Base-by-base conservation (phyloP, 1,140 invertebrate genomes). In the Lordiphosa stackelbergi region DNA sequence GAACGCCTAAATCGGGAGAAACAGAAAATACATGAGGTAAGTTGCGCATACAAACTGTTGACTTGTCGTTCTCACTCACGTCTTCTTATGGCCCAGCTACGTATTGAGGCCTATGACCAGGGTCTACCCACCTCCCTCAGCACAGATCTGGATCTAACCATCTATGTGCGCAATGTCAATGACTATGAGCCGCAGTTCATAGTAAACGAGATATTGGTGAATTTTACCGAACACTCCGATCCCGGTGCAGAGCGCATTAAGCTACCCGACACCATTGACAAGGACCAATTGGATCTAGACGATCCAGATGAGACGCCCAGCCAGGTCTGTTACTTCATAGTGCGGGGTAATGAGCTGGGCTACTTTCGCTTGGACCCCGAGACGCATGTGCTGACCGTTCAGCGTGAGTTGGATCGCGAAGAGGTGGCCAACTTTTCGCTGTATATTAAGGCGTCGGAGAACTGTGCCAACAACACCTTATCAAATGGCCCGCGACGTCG, bases 141-240 rank as follows among this genome's bases (percentile, higher is more conserved):
- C 49, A 94, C 94, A 0, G 95, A 97, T 87, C 88, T 97, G 5
- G 96, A 97, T 87, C 86, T 98, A 0, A 95, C 93, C n/a, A 93
- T 97, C 68, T 95, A 96, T 73, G 94, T 97, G 0, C 92, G 93
- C 36, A 96, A 97, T 87, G 93, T 97, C 0, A 95, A 97, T 87
- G 95, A 96, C 78, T 95, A 94, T 78, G 93, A 95, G 68, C 96
- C 96, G 0, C 92, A 95, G 66, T 98, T 98, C 88, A 88, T 94
- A 10, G 88, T 93, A n/a, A 92, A 93, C 65, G 89, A 92, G 42
- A 92, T 94, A 66, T 74, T 89, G 13, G 89, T 95, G 0, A 95
- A 95, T 87, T 94, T 96, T 53, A 96, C 94, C 47, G 96, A 97
- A 87, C 95, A 97, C 85, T 88, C 91, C 8, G 71, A 88, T 40